These are phyloP conservation scores for Hippopotamus amphibius DNA, from an alignment of 2,113 vertebrate species.

Conservation along the genomic window DNA sequence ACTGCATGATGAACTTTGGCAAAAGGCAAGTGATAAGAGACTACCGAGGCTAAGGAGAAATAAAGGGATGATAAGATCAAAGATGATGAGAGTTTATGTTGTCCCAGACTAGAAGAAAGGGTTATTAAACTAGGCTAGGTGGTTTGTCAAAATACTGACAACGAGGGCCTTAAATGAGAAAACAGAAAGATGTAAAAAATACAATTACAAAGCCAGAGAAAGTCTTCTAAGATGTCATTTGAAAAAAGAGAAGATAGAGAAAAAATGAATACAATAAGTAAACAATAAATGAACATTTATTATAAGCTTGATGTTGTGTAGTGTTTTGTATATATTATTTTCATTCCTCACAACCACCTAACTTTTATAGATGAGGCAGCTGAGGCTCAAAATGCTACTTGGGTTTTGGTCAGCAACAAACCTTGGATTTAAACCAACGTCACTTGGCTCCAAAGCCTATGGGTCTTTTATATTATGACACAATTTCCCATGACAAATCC, in stretches of 20 bases:
- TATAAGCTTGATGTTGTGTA: not conserved
- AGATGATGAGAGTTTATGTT: not conserved
- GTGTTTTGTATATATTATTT: not conserved
- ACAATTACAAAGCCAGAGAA: conserved; percentile 13
- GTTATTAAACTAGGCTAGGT: not conserved
- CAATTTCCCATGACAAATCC: conserved; percentile 1
- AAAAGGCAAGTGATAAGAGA: not conserved
- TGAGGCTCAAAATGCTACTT: conserved; percentile 12
- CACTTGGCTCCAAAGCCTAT: not conserved
- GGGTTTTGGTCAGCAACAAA: conserved; percentile 15
- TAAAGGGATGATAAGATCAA: not conserved
- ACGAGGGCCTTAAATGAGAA: not conserved
- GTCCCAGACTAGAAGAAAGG: not conserved
- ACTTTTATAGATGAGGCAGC: conserved; percentile 22
- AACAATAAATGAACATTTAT: conserved; percentile 27
- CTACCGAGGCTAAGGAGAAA: not conserved
- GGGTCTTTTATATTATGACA: conserved; percentile 5
- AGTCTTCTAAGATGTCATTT: conserved; percentile 26
- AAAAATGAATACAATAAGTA: not conserved
- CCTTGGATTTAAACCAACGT: conserved; percentile 17
- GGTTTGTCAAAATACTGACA: conserved; percentile 5
- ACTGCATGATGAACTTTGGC: not conserved
- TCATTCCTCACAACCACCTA: not conserved
- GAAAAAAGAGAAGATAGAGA: not conserved
- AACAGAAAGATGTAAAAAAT: conserved; percentile 42